phyloP scores from a whole-genome alignment of 2,888 invertebrate species.

The Hybos culiciformis region DNA sequence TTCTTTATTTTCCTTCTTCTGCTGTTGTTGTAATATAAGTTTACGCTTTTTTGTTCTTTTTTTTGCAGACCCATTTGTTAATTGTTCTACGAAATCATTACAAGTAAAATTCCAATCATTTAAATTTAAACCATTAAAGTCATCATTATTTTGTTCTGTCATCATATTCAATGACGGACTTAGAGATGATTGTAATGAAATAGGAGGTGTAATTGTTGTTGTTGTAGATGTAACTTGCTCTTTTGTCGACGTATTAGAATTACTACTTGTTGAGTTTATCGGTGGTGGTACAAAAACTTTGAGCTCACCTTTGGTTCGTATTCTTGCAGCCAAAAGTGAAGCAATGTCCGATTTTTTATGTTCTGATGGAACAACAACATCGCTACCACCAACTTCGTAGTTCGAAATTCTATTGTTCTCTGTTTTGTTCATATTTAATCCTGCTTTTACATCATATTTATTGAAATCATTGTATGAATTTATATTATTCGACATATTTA shows the following conservation, averaged over 20 bases:
- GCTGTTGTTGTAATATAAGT: conserved; percentile 27
- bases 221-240: not conserved
- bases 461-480: too few species aligned
- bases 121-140: conserved; percentile 10
- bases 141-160: conserved; percentile 6
- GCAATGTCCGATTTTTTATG: conserved; percentile 38
- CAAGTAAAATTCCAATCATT: conserved; percentile 52
- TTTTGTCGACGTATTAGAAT: too few species aligned
- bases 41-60: conserved; percentile 43
- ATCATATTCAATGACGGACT: conserved; percentile 11
- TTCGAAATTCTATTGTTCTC: too few species aligned
- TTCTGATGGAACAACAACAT: too few species aligned
- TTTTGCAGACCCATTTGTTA: conserved; percentile 45
- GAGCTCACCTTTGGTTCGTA: conserved; percentile 74
- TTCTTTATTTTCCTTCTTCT: conserved; percentile 21
- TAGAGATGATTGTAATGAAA: conserved; percentile 18
- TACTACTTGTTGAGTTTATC: too few species aligned
- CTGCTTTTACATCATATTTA: too few species aligned
- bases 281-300: conserved; percentile 39
- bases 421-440: too few species aligned
- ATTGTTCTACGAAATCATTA: conserved; percentile 65
- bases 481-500: too few species aligned
- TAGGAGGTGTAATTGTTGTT: conserved; percentile 15
- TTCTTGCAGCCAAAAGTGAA: conserved; percentile 52
- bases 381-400: too few species aligned